phyloP scores from a whole-genome alignment of 2,888 invertebrate species.

The Drosophila kambysellisi region DNA sequence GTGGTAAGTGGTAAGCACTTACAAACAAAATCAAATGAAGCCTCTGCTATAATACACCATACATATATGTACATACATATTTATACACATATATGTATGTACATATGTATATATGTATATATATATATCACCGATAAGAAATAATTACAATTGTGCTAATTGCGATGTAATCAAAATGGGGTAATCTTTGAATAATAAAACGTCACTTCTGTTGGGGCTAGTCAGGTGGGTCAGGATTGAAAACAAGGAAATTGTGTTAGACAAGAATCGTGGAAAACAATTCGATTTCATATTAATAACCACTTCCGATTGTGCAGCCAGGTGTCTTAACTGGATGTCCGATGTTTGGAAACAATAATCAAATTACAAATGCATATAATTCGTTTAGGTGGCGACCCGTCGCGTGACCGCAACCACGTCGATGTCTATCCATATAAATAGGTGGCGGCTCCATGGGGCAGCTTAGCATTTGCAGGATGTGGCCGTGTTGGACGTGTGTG shows the following conservation, averaged over 20 bases:
- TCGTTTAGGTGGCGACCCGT: conserved; percentile 40
- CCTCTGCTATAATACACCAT: neutral
- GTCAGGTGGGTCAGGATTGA: conserved; percentile 7
- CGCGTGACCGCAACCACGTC: conserved; percentile 28
- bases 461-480: conserved; percentile 18
- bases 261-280: conserved; percentile 13
- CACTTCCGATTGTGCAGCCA: conserved; percentile 12
- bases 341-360: conserved; percentile 24
- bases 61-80: neutral
- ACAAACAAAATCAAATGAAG: neutral
- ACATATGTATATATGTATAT: too few relatives aligned
- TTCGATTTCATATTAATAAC: conserved; percentile 31
- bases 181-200: neutral
- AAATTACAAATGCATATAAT: conserved; percentile 41
- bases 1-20: neutral
- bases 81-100: too few relatives aligned
- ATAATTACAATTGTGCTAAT: neutral
- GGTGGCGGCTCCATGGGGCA: neutral
- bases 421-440: conserved; percentile 22
- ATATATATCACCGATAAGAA: neutral
- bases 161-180: neutral
- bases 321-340: conserved; percentile 15
- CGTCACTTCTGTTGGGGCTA: neutral
- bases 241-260: neutral
- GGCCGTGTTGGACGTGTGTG: conserved; percentile 19